Evolutionary conservation across 2,113 vertebrate genomes (phyloP).

Genomic region (Rattus rattus): DNA sequence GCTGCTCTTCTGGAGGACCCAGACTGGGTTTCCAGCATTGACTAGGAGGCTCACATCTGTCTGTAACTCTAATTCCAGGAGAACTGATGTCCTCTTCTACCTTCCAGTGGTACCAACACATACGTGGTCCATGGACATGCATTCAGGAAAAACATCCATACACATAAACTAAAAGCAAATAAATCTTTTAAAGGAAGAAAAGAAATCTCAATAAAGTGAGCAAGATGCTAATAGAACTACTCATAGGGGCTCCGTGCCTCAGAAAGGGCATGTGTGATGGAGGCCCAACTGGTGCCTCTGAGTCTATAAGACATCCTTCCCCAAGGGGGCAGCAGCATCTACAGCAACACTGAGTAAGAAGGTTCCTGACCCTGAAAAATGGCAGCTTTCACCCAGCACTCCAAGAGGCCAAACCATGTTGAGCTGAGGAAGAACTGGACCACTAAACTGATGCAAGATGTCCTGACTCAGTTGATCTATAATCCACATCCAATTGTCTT

Average conservation of each 20-base stretch:
- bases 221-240: background rate
- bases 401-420: background rate
- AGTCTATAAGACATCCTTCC: background rate
- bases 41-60: background rate
- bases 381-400: rapidly evolving
- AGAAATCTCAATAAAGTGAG: background rate
- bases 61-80: background rate
- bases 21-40: background rate
- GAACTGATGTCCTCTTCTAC: background rate
- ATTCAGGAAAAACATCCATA: background rate
- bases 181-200: background rate
- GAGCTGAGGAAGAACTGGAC: background rate
- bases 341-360: background rate
- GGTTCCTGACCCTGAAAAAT: background rate
- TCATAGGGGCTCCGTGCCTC: too few relatives aligned
- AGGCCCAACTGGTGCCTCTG: background rate
- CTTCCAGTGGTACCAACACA: background rate
- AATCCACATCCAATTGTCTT: background rate
- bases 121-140: too few relatives aligned
- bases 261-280: too few relatives aligned
- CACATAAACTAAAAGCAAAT: background rate
- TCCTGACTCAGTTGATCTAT: background rate
- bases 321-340: background rate
- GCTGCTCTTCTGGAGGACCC: background rate
- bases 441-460: rapidly evolving